phyloP scores from a whole-genome alignment of 2,113 vertebrate genomes.

The Crypturellus undulatus region DNA sequence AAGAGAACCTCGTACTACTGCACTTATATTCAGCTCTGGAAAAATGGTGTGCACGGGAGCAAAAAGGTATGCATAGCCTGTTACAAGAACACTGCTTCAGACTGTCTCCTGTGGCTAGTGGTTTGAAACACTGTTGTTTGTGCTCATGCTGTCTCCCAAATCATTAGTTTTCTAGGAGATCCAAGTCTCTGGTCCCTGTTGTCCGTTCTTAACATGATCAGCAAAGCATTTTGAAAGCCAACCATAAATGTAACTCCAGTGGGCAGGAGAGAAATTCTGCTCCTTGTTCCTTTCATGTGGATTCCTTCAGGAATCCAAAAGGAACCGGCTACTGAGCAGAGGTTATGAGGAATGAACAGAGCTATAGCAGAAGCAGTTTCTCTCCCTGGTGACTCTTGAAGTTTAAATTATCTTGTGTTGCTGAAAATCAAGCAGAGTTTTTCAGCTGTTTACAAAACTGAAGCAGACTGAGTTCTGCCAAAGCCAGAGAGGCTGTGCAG shows the following conservation, averaged over 20 bases:
- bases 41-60: constrained; percentile 99
- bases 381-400: background rate
- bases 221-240: background rate
- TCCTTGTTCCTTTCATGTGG: background rate
- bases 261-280: background rate
- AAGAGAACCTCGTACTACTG: constrained; percentile 97
- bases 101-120: background rate
- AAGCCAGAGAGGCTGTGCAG: background rate
- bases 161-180: background rate
- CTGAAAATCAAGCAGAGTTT: background rate
- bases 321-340: background rate
- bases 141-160: background rate
- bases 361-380: background rate
- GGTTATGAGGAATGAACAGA: background rate
- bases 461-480: background rate
- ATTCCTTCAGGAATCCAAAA: background rate
- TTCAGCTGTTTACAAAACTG: background rate
- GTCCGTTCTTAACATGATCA: background rate
- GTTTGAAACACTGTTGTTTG: background rate
- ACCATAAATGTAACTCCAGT: background rate
- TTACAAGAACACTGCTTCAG: background rate
- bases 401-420: background rate
- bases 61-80: constrained; percentile 85
- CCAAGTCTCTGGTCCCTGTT: background rate
- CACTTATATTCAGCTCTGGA: constrained; percentile 98